Evolutionary conservation across 2,797 vertebrate species (phyloP).

Genomic region (Xiphorhynchus erythropygius): DNA sequence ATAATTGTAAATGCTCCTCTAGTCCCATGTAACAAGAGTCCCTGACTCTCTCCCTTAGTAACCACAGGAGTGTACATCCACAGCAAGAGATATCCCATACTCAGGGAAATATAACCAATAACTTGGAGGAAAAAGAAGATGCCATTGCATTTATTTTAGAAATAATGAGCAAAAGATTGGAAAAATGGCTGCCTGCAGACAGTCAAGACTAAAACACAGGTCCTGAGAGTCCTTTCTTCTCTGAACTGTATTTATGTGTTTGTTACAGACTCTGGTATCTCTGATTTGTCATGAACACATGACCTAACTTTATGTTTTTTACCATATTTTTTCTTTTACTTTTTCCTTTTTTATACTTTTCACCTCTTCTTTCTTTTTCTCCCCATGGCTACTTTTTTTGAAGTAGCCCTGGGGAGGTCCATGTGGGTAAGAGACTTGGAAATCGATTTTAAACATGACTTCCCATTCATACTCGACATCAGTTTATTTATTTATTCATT

Average conservation of each 20-base stretch:
- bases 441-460: slow-evolving; percentile 39
- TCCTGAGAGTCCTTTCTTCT: background rate
- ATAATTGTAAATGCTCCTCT: slow-evolving; percentile 46
- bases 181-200: background rate
- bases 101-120: background rate
- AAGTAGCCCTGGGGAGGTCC: slow-evolving; percentile 2
- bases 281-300: background rate
- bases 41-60: slow-evolving; percentile 20
- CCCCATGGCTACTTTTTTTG: background rate
- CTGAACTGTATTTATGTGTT: background rate
- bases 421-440: slow-evolving; percentile 8
- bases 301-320: background rate
- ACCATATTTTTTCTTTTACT: background rate
- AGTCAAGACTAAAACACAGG: background rate
- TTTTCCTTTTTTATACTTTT: background rate
- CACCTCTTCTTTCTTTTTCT: background rate
- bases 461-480: slow-evolving; percentile 49
- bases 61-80: background rate
- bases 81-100: background rate
- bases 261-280: background rate
- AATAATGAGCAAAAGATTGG: background rate
- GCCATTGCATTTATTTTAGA: background rate
- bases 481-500: slow-evolving; percentile 63
- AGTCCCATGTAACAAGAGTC: background rate
- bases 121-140: background rate